Evolutionary conservation across 2,113 vertebrate species (phyloP), one percentile per base, ranked within the genome.

Genomic region (Mastomys natalensis): DNA sequence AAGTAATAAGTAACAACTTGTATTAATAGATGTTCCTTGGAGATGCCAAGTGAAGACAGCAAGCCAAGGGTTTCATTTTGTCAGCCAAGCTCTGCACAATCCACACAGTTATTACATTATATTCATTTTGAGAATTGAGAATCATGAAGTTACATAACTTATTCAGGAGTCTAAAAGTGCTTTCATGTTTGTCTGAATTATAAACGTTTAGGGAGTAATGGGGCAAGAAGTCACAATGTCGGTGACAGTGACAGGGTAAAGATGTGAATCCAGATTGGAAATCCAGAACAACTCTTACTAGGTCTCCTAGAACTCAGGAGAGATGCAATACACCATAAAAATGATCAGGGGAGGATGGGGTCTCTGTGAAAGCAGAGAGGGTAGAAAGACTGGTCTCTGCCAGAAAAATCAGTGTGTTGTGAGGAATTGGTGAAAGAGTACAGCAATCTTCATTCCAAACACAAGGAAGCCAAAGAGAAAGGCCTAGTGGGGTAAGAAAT

Each of bases 21-120:
- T 78, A 70, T 66, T 87, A 68, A 88, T 90, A 95, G 87, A 92
- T 84, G 77, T 92, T 68, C 70, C 51, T n/a, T n/a, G 51, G 81
- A 3, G n/a, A 92, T 58, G 31, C 26, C 48, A 43, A 80, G 76
- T 26, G 24, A 73, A 92, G 85, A 76, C 55, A n/a, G 31, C 34
- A 3, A 87, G 85, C 88, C 94, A 64, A 88, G 7, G 12, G 55
- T 26, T 89, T 89, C 48, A 37, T 86, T 91, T 31, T 17, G 13
- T 66, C 80, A 64, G 5, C 85, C 37, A 81, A 22, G 64, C 55
- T 53, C 72, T 66, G 21, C 0, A 62, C 62, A 84, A 58, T 1
- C 37, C 76, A 70, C 7, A 19, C 24, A 62, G 12, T 70, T n/a
- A 15, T 55, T 91, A 80, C n/a, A 64, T 95, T 64, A 58, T 12